Evolutionary conservation across 2,113 vertebrate species (phyloP).

Genomic region (Cygnus buccinator): DNA sequence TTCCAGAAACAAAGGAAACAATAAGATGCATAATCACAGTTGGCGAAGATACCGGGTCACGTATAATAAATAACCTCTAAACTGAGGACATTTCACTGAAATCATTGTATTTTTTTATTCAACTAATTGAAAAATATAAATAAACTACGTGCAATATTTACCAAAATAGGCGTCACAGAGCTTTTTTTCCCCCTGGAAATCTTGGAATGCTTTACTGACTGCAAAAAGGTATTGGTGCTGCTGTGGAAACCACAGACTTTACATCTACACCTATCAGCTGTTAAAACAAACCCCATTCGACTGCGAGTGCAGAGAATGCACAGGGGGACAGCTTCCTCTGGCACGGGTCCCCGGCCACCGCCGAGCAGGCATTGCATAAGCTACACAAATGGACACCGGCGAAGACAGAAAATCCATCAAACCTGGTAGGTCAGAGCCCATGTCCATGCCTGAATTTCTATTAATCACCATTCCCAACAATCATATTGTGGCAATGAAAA

Average conservation of each 20-base stretch:
- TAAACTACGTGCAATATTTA: neutral
- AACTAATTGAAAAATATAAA: neutral
- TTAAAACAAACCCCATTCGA: neutral
- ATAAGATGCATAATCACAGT: neutral
- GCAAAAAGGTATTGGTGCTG: neutral
- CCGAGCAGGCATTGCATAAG: neutral
- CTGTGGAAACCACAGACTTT: neutral
- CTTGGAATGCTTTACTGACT: neutral
- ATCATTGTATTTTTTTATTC: neutral
- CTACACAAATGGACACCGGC: neutral
- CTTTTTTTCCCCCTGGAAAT: neutral
- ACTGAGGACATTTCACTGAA: neutral
- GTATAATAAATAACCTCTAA: neutral
- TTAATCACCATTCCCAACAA: constrained; percentile 3
- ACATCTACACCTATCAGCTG: neutral
- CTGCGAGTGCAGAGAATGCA: neutral
- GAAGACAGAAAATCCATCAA: neutral
- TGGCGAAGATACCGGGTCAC: neutral
- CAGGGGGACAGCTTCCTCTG: neutral
- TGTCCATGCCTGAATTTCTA: neutral
- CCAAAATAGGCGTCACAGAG: neutral
- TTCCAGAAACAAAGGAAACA: constrained; percentile 63
- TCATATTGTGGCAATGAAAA: neutral
- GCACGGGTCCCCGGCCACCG: neutral
- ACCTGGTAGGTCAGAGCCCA: neutral